Base-by-base conservation (phyloP, 2,888 invertebrate species). In the Meandrusa payeni region DNA sequence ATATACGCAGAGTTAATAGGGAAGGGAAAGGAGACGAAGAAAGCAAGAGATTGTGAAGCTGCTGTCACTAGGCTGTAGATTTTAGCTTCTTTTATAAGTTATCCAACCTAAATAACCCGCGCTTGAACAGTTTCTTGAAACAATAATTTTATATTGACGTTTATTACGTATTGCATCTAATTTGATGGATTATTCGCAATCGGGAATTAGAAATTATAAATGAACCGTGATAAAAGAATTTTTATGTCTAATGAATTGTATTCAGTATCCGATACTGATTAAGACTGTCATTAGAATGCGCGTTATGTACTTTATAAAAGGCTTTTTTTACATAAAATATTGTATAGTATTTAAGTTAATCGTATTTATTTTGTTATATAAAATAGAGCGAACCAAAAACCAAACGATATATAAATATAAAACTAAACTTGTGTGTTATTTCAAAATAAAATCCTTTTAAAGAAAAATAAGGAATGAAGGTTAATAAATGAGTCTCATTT, bases 1-100 rank as follows among this genome's bases (percentile, higher is more conserved):
- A 87, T 87, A 17, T 85, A 87, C 49, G 74, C 76, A 1, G 76
- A 80, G 28, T 64, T 87, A 1, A 74, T 66, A 1, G 76, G 77
- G 1, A 78, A 76, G 38, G 54, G 52, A 10, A 61, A 48, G 27
- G 60, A 68, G 10, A 60, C 70, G 41, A 29, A 31, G 10, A 32
- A 31, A 17, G 31, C 6, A 15, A 59, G 58, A 43, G 77, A 82
- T 41, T 69, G 70, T 9, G 83, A 85, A 45, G 69, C 70, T 12
- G 65, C 63, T 20, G 77, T 82, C 6, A 86, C 86, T 10, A 74
- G 77, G 49, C 55, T 86, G 53, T 85, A 74, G 23, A n/a, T n/a
- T n/a, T n/a, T n/a, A n/a, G n/a, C n/a, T n/a, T n/a, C n/a, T n/a
- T n/a, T n/a, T n/a, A n/a, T n/a, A n/a, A n/a, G n/a, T n/a, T n/a